A percentile compares a stretch with the other conserved stretches of the same genome.
phyloP scores from a whole-genome alignment of 2,888 invertebrate species.

The Cyrtodaria siliqua region DNA sequence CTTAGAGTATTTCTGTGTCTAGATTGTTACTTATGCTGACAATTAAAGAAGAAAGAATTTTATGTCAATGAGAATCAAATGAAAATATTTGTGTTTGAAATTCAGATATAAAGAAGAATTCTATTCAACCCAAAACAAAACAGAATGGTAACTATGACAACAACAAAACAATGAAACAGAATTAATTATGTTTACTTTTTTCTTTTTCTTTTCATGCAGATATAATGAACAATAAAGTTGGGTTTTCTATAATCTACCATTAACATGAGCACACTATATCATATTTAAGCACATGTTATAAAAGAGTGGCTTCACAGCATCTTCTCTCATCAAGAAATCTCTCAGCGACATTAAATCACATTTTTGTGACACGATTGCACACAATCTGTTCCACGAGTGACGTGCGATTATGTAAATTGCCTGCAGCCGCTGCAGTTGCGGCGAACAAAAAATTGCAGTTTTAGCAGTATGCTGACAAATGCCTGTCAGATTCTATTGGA shows the following conservation, averaged over 20 bases:
- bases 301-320: constrained; percentile 29
- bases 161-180: no score
- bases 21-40: no score
- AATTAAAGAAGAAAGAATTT: no score
- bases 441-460: constrained; percentile 17
- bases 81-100: no score
- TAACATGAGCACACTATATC: not conserved
- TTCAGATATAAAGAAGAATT: no score
- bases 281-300: constrained; percentile 12
- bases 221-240: no score
- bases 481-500: constrained; percentile 53
- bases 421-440: constrained; percentile 48
- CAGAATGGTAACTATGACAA: no score
- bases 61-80: no score
- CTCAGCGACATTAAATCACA: constrained; percentile 45
- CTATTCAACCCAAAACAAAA: no score
- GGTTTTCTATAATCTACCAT: not conserved
- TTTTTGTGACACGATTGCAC: constrained; percentile 43
- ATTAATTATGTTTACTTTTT: no score
- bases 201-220: no score
- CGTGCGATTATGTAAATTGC: constrained; percentile 57
- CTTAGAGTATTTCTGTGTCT: no score
- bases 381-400: constrained; percentile 34
- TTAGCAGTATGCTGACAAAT: constrained; percentile 58
- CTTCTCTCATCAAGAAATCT: constrained; percentile 21